Evolutionary conservation across 2,797 vertebrate species (phyloP).

Genomic region (Typhlichthys subterraneus): DNA sequence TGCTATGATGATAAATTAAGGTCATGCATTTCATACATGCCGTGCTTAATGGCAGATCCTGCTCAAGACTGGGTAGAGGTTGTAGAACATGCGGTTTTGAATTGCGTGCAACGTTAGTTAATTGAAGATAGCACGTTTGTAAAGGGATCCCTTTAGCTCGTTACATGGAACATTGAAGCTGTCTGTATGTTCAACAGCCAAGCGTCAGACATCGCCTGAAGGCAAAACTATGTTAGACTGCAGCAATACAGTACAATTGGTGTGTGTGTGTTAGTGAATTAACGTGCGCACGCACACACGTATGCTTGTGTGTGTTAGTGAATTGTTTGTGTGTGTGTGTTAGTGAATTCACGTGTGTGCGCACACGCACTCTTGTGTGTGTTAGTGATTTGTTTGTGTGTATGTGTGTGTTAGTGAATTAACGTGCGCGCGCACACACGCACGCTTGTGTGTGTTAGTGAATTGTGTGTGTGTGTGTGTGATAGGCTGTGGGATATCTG

Average conservation of each 20-base stretch:
- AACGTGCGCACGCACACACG: not conserved
- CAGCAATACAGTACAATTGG: conserved; percentile 45
- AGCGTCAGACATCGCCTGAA: conserved; percentile 57
- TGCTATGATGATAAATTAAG: no score
- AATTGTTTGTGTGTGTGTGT: conserved; percentile 12
- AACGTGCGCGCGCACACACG: no score
- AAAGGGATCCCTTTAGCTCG: conserved; percentile 39
- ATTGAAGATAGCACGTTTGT: conserved; percentile 27
- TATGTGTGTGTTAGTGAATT: not conserved
- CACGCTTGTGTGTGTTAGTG: conserved; percentile 3
- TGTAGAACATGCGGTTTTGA: conserved; percentile 20
- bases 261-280: conserved; percentile 5
- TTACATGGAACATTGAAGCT: conserved; percentile 37
- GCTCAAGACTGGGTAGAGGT: not conserved
- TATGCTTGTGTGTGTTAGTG: not conserved
- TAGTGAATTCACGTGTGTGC: conserved; percentile 17
- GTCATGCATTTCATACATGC: no score
- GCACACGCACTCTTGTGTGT: conserved; percentile 2
- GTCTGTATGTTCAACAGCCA: conserved; percentile 44
- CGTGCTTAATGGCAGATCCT: conserved; percentile 4
- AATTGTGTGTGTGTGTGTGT: conserved; percentile 11
- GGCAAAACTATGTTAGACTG: conserved; percentile 57
- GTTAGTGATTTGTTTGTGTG: conserved; percentile 1
- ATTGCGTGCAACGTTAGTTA: not conserved
- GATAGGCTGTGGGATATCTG: conserved; percentile 61